Evolutionary conservation across 2,797 vertebrate genomes (phyloP).

Genomic region (Sebastes hopkinsi): DNA sequence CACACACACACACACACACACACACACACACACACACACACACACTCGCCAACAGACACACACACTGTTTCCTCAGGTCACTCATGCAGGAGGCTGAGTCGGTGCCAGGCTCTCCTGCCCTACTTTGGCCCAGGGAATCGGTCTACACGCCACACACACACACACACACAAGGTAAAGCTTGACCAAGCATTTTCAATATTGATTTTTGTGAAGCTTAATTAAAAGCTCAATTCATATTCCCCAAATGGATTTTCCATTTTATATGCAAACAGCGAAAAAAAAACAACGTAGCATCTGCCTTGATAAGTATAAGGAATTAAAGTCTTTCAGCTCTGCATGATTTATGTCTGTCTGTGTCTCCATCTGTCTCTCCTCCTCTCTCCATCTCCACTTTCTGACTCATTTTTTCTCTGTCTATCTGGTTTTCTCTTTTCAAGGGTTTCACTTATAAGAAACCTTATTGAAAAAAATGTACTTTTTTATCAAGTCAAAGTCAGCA

Average conservation of each 20-base stretch:
- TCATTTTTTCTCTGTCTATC: not conserved
- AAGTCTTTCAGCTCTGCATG: constrained; percentile 14
- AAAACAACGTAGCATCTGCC: not conserved
- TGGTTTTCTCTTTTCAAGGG: not conserved
- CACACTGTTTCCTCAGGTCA: constrained; percentile 71
- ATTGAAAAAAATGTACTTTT: not conserved
- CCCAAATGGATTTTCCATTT: constrained; percentile 8
- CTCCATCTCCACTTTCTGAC: not conserved
- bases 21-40: not conserved
- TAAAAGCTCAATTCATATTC: constrained; percentile 14
- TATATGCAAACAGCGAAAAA: not conserved
- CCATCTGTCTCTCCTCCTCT: constrained; percentile 22
- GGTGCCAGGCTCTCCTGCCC: constrained; percentile 78
- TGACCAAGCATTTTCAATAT: constrained; percentile 48
- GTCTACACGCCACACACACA: constrained; percentile 12
- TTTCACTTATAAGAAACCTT: not conserved
- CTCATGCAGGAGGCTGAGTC: constrained; percentile 70
- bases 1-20: not conserved
- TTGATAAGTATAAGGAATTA: constrained; percentile 1
- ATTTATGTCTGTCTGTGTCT: constrained; percentile 29
- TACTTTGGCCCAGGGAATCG: constrained; percentile 69
- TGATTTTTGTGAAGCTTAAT: constrained; percentile 31
- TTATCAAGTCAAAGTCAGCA: not conserved
- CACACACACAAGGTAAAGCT: constrained; percentile 4
- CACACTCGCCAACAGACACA: constrained; percentile 1